These are phyloP conservation scores for Sinotaia quadrata DNA, from an alignment of 2,888 invertebrate genomes.

Conservation along the genomic window DNA sequence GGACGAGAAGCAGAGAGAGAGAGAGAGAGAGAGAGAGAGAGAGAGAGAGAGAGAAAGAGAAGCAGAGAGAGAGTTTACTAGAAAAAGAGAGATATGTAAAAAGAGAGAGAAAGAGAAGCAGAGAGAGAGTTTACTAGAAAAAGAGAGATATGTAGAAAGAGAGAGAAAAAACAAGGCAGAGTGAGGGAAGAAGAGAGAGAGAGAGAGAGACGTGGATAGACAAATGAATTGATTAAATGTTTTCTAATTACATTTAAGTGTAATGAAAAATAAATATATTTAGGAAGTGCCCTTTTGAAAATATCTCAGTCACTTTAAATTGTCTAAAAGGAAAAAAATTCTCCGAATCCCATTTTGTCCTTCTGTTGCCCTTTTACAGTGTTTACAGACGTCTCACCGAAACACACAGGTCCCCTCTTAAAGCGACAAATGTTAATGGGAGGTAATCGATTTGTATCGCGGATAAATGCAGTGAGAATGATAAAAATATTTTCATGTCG, in stretches of 20 bases:
- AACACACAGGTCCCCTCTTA: no score
- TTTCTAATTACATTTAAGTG: no score
- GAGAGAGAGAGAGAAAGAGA: neutral
- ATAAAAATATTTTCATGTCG: slow-evolving; percentile 4
- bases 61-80: neutral
- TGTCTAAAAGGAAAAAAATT: no score
- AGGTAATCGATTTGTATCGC: neutral
- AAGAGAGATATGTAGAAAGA: neutral
- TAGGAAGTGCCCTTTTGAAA: no score
- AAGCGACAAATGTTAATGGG: neutral
- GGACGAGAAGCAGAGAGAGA: neutral
- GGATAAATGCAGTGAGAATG: neutral
- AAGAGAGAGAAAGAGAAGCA: neutral
- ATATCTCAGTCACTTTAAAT: no score
- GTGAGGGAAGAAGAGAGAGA: neutral
- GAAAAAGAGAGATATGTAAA: neutral
- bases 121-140: neutral
- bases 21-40: neutral
- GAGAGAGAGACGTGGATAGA: neutral
- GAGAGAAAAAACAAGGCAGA: slow-evolving; percentile 2
- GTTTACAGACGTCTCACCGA: no score
- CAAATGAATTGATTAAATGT: neutral
- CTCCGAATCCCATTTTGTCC: no score
- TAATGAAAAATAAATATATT: no score
- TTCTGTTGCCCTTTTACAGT: no score